Evolutionary conservation across 2,888 invertebrate species (phyloP), one percentile per base, ranked within the genome.

Genomic region (Yponomeuta sedellus): DNA sequence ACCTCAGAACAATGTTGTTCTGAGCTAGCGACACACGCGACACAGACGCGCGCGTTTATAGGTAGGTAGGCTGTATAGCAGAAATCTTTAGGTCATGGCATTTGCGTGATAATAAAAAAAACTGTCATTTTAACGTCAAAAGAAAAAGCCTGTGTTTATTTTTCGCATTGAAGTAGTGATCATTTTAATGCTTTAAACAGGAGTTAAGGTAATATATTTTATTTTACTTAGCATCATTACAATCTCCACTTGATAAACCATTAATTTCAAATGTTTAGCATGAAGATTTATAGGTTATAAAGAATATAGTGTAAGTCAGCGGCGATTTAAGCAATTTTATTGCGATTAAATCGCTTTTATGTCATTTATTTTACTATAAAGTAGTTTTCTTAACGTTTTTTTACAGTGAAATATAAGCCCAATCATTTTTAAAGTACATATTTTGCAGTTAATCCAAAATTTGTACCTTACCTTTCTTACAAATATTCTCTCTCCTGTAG

Each of bases 71-170:
- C 44, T 16, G 44, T 16, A 52, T 52, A 8, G 44, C 44, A 52
- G 16, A 52, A 16, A 52, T 16, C 16, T 16, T 52, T 16, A 16
- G 12, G 5, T 52, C 16, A 16, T 52, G 1, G 44, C 2, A 44
- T 44, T 44, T 44, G 44, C 44, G 44, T 52, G 44, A 44, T 16
- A 12, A 52, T 4, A 52, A 52, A 20, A 22, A n/a, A 59, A 59
- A 59, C 58, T 22, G 20, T 58, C 20, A 59, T 10, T 25, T n/a
- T 20, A 10, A 58, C 25, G 59, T 59, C 59, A 59, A 59, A 59
- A 3, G 11, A 58, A 56, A 28, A 68, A 68, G 70, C 69, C 68
- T 70, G 69, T 70, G 69, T 59, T 59, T 59, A 11, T 59, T 70
- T 70, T 69, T 12, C 16, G 44, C 44, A 16, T 52, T 16, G 16